Percentiles rank a stretch among this genome's conserved stretches.
phyloP scores from a whole-genome alignment of 2,888 invertebrate species.

The Chesias legatella region DNA sequence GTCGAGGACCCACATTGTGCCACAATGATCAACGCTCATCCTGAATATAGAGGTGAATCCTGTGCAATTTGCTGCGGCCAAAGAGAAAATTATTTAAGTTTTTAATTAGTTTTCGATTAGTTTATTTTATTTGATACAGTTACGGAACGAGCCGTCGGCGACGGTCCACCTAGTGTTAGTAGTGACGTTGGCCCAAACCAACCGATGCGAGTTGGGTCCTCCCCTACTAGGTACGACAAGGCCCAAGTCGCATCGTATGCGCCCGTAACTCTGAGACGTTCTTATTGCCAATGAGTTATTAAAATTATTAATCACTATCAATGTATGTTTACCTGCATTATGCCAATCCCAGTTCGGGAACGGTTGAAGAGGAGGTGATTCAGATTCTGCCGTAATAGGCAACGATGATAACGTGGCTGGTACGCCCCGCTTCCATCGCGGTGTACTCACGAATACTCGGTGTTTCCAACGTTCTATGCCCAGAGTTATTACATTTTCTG shows the following conservation, averaged over 20 bases:
- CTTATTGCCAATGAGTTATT: no score
- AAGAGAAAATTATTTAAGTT: constrained; percentile 10
- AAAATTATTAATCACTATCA: background rate
- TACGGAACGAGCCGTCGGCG: no score
- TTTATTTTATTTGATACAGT: no score
- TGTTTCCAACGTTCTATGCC: constrained; percentile 86
- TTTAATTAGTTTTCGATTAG: background rate
- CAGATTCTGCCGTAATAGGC: constrained; percentile 74
- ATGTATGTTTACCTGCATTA: constrained; percentile 52
- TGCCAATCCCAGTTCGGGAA: constrained; percentile 90
- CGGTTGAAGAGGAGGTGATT: constrained; percentile 83
- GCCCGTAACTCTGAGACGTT: no score
- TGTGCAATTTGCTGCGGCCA: constrained; percentile 63
- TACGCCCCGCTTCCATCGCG: constrained; percentile 88
- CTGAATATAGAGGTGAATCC: constrained; percentile 89
- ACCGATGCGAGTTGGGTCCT: no score
- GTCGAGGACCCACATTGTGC: constrained; percentile 89
- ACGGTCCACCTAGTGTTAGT: no score
- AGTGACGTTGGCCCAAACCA: no score
- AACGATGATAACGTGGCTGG: constrained; percentile 86
- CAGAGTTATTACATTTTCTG: constrained; percentile 85
- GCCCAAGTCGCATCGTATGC: no score
- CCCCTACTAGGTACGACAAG: no score
- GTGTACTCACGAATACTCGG: constrained; percentile 87
- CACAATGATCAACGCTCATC: constrained; percentile 87